These are phyloP conservation scores for Lithophane leautieri DNA, from an alignment of 2,888 invertebrate species.

Conservation along the genomic window DNA sequence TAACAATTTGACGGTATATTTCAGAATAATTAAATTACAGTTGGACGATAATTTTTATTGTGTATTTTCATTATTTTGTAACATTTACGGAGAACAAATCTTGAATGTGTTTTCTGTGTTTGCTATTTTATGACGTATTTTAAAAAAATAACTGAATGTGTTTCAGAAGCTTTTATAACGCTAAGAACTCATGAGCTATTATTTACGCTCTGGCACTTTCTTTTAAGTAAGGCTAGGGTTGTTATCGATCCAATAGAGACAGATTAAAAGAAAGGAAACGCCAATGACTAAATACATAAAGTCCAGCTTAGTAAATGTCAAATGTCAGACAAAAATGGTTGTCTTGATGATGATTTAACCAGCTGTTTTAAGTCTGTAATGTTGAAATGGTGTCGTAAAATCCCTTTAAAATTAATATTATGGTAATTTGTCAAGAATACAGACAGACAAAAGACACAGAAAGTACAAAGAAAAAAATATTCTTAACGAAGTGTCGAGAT, in stretches of 20 bases:
- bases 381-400: no score
- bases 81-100: neutral
- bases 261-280: neutral
- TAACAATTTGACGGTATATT: conserved; percentile 41
- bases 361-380: neutral
- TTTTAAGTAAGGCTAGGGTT: neutral
- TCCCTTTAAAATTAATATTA: neutral
- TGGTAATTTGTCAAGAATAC: no score
- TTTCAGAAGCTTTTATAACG: neutral
- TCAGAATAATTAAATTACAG: conserved; percentile 37
- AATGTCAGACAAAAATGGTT: neutral
- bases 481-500: neutral
- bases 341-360: neutral
- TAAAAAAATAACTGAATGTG: no score
- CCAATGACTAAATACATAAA: neutral
- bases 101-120: neutral
- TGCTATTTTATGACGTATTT: neutral
- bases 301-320: neutral
- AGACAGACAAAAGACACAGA: neutral
- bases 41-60: conserved; percentile 25
- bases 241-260: neutral
- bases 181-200: neutral
- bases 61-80: conserved; percentile 13
- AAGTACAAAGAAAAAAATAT: neutral
- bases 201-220: neutral